These are phyloP conservation scores for Agrotis puta DNA, from an alignment of 2,888 invertebrate genomes.

Conservation along the genomic window DNA sequence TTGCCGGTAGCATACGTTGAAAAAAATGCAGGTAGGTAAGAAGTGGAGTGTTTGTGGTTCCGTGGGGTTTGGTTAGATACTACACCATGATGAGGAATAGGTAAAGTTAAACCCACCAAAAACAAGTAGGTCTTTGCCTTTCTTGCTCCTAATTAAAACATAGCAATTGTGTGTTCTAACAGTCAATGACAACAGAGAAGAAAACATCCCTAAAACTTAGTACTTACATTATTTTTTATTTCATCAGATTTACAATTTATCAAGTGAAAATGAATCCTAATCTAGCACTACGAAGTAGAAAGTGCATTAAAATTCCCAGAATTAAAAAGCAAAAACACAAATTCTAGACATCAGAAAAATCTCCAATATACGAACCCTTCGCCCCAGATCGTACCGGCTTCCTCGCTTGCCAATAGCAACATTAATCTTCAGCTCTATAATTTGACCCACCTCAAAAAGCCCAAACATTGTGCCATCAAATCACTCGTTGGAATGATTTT, in stretches of 20 bases:
- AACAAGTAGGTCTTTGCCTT: too few relatives aligned
- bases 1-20: slow-evolving; percentile 78
- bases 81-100: too few relatives aligned
- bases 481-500: slow-evolving; percentile 73
- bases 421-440: slow-evolving; percentile 61
- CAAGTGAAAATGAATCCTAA: background rate
- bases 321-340: background rate
- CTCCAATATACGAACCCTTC: background rate
- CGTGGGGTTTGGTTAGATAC: slow-evolving; percentile 19
- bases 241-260: too few relatives aligned
- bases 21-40: slow-evolving; percentile 64
- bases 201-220: too few relatives aligned
- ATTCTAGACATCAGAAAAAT: background rate
- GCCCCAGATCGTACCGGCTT: background rate
- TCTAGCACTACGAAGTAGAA: background rate
- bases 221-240: too few relatives aligned
- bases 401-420: slow-evolving; percentile 24
- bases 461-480: slow-evolving; percentile 77
- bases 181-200: background rate
- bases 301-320: background rate
- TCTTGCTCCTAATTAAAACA: background rate
- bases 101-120: background rate
- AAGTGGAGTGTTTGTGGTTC: slow-evolving; percentile 48
- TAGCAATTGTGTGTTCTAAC: background rate
- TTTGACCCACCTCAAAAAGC: slow-evolving; percentile 55